phyloP scores from a whole-genome alignment of 1,140 invertebrate species.

The Fragariocoptes setiger region DNA sequence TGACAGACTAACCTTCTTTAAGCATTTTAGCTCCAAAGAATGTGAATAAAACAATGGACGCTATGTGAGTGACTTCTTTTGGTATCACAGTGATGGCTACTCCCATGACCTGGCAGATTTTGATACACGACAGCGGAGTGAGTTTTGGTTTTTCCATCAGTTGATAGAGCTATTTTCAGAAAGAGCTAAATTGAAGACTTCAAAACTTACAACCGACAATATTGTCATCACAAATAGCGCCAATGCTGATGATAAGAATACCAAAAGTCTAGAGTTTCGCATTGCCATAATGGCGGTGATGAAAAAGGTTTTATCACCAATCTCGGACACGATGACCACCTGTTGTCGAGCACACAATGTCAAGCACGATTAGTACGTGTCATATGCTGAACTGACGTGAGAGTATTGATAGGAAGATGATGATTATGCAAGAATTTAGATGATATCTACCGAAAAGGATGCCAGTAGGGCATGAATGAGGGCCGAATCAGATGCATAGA shows the following conservation, averaged over 20 bases:
- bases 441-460: not conserved
- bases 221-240: conserved; percentile 63
- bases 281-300: conserved; percentile 28
- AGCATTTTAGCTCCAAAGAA: conserved; percentile 98
- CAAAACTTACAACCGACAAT: conserved; percentile 16
- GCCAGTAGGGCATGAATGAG: not conserved
- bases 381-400: no score
- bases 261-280: conserved; percentile 21
- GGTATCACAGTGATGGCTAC: conserved; percentile 30
- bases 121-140: conserved; percentile 93
- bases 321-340: conserved; percentile 26
- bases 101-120: no score
- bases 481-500: no score
- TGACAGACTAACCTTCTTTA: conserved; percentile 37
- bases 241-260: conserved; percentile 24
- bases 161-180: conserved; percentile 43
- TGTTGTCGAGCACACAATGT: no score
- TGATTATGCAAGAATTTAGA: no score
- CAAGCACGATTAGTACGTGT: no score
- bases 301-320: conserved; percentile 28
- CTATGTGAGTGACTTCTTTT: conserved; percentile 65
- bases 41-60: conserved; percentile 69
- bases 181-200: conserved; percentile 24
- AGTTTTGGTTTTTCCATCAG: conserved; percentile 50
- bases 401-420: no score